These are phyloP conservation scores for Hyles lineata DNA, from an alignment of 2,888 invertebrate species.

Conservation along the genomic window DNA sequence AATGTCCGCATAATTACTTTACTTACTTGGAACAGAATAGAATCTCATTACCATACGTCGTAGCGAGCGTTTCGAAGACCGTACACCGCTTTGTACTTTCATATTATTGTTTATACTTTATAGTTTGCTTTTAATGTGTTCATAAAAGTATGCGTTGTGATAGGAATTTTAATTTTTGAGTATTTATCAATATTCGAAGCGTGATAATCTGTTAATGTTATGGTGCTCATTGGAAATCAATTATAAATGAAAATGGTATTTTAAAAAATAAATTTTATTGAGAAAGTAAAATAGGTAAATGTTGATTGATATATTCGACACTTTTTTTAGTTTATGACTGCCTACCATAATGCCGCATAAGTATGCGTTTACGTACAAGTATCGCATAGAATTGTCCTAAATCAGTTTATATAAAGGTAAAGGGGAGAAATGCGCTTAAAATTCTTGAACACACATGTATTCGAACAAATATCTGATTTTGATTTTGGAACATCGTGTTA, in stretches of 20 bases:
- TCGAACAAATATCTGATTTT: neutral
- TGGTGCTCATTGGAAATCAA: too few relatives aligned
- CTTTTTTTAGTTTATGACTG: too few relatives aligned
- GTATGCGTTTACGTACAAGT: too few relatives aligned
- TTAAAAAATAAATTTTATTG: too few relatives aligned
- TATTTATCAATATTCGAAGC: neutral
- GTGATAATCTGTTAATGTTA: neutral
- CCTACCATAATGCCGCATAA: too few relatives aligned
- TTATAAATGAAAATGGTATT: too few relatives aligned
- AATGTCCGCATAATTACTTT: conserved; percentile 64
- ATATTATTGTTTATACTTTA: neutral
- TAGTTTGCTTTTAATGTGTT: neutral
- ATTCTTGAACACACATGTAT: too few relatives aligned
- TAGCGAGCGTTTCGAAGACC: neutral
- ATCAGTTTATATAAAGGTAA: too few relatives aligned
- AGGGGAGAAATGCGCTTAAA: too few relatives aligned
- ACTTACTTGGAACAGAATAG: conserved; percentile 60
- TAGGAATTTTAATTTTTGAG: neutral
- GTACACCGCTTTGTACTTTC: neutral
- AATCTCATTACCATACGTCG: conserved; percentile 59
- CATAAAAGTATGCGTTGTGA: neutral
- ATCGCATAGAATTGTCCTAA: too few relatives aligned
- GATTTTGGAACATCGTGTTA: neutral
- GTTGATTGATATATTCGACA: too few relatives aligned
- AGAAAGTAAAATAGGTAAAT: too few relatives aligned